These are phyloP conservation scores for Sceloporus tristichus DNA, from an alignment of 2,113 vertebrate genomes.

Conservation along the genomic window DNA sequence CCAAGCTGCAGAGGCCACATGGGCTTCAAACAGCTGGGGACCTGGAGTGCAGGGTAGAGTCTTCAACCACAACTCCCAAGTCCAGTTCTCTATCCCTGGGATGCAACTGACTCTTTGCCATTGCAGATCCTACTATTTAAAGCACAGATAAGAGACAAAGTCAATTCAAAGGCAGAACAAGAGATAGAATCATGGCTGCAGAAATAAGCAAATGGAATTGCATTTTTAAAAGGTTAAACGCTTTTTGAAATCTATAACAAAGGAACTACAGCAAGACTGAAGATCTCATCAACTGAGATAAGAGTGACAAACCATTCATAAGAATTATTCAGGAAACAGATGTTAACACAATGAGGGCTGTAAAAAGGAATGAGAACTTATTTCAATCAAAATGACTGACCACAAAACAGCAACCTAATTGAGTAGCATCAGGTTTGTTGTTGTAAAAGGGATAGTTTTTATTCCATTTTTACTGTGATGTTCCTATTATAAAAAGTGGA, in stretches of 20 bases:
- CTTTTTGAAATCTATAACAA: not conserved
- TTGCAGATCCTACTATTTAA: not conserved
- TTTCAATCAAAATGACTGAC: not conserved
- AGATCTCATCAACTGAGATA: not conserved
- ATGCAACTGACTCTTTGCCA: not conserved
- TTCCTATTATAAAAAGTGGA: too few relatives aligned
- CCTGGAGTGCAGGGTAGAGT: too few relatives aligned
- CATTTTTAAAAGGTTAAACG: not conserved
- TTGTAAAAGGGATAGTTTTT: too few relatives aligned
- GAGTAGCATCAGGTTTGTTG: too few relatives aligned
- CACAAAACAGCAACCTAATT: too few relatives aligned
- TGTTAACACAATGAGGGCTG: not conserved
- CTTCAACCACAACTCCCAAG: too few relatives aligned
- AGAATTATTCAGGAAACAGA: not conserved
- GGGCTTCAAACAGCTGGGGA: too few relatives aligned
- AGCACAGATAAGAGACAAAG: not conserved
- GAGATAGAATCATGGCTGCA: not conserved
- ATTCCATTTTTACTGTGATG: too few relatives aligned
- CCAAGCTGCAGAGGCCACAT: too few relatives aligned
- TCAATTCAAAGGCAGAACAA: not conserved
- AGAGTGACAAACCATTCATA: not conserved
- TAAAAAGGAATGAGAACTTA: accelerated
- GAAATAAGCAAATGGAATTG: not conserved
- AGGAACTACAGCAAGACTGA: not conserved
- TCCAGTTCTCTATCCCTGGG: not conserved